Evolutionary conservation across 2,113 vertebrate genomes (phyloP).

Genomic region (Rhea pennata): DNA sequence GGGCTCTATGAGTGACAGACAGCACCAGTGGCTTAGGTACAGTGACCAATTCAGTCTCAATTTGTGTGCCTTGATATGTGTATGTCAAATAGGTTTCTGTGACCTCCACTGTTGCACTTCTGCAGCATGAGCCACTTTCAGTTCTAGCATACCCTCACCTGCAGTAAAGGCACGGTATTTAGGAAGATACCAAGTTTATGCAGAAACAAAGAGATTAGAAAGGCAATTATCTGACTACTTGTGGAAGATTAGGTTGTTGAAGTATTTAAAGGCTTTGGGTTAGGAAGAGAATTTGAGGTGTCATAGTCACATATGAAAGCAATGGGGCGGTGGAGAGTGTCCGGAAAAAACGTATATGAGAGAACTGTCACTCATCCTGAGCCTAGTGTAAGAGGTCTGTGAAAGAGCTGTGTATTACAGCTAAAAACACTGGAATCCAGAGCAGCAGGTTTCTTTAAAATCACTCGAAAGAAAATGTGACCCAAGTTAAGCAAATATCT

Average conservation of each 20-base stretch:
- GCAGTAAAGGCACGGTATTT: fast-evolving
- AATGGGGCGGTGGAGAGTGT: neutral
- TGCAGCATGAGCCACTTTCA: neutral
- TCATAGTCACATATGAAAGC: neutral
- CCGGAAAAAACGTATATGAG: neutral
- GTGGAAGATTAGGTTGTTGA: neutral
- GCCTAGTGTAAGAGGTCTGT: neutral
- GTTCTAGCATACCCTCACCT: neutral
- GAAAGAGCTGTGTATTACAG: neutral
- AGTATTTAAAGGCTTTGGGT: neutral
- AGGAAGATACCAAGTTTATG: neutral
- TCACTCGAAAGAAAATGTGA: neutral
- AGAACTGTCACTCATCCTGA: neutral
- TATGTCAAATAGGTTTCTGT: neutral
- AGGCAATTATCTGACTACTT: neutral
- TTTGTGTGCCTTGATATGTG: neutral
- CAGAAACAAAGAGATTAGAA: neutral
- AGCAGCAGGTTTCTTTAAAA: neutral
- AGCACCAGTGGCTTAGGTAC: neutral
- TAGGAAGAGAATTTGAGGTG: neutral
- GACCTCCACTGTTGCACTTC: neutral
- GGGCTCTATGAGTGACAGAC: neutral
- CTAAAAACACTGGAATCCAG: neutral
- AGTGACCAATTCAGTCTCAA: neutral
- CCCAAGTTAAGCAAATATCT: neutral